Conservation (phyloP, 2,888 invertebrate species). For the Trichopoda pennipes region DNA sequence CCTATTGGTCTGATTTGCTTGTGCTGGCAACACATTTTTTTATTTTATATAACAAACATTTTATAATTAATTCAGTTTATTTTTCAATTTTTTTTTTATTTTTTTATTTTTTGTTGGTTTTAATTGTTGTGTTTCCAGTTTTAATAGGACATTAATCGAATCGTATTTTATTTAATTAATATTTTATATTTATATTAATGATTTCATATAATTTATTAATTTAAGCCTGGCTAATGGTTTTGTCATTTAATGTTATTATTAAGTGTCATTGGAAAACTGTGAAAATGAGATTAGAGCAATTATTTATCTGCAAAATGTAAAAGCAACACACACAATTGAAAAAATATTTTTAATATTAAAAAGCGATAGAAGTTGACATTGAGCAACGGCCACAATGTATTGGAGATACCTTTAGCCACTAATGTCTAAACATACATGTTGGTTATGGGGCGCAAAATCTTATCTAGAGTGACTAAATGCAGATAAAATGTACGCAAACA, state of each 20-base stretch:
- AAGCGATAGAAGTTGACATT: too few relatives aligned
- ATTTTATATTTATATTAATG: conserved; percentile 49
- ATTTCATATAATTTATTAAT: conserved; percentile 21
- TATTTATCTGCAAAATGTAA: too few relatives aligned
- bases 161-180: conserved; percentile 56
- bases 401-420: too few relatives aligned
- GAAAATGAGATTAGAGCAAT: neutral
- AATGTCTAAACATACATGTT: too few relatives aligned
- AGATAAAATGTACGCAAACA: too few relatives aligned
- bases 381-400: too few relatives aligned
- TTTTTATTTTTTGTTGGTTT: conserved; percentile 1
- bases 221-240: conserved; percentile 32
- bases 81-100: conserved; percentile 26
- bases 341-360: too few relatives aligned
- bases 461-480: too few relatives aligned
- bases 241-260: neutral
- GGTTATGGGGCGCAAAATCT: too few relatives aligned
- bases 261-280: conserved; percentile 2
- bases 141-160: conserved; percentile 56
- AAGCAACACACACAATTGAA: too few relatives aligned
- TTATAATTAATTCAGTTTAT: conserved; percentile 56
- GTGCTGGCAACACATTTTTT: conserved; percentile 50
- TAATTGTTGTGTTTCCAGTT: conserved; percentile 31
- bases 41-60: conserved; percentile 56
- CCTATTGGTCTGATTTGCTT: conserved; percentile 40